Conservation (phyloP, 2,113 vertebrate genomes). For the Mungos mungo region DNA sequence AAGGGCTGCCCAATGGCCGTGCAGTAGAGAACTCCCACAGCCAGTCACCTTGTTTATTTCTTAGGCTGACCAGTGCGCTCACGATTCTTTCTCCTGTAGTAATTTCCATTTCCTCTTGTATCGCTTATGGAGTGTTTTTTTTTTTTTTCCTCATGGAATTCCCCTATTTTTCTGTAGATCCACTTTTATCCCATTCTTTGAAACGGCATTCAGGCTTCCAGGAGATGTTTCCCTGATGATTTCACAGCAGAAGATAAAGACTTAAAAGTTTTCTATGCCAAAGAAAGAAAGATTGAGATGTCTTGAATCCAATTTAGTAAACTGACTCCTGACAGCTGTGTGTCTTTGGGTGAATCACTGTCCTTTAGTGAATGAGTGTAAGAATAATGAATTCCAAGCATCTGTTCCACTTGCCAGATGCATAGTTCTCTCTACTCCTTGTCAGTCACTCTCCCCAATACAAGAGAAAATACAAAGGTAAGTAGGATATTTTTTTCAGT, state of each 20-base stretch:
- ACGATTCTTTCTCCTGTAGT: background rate
- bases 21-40: background rate
- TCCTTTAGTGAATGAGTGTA: background rate
- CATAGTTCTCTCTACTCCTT: background rate
- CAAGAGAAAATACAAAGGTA: background rate
- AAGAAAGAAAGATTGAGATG: background rate
- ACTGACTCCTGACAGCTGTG: background rate
- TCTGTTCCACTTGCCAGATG: background rate
- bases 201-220: constrained; percentile 2
- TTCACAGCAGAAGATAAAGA: constrained; percentile 35
- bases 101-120: constrained; percentile 9
- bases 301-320: background rate
- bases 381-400: background rate
- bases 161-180: constrained; percentile 40
- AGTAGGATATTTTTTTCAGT: background rate
- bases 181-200: constrained; percentile 44
- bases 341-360: background rate
- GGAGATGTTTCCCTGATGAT: constrained; percentile 34
- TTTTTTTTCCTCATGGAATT: constrained; percentile 52
- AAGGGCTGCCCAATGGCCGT: background rate
- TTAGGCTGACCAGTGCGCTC: background rate
- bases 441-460: background rate
- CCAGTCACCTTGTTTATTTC: constrained; percentile 7
- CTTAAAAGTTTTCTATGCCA: constrained; percentile 22
- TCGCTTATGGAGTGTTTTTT: background rate